phyloP scores from a whole-genome alignment of 2,888 invertebrate species.

The Epistrophe eligans region DNA sequence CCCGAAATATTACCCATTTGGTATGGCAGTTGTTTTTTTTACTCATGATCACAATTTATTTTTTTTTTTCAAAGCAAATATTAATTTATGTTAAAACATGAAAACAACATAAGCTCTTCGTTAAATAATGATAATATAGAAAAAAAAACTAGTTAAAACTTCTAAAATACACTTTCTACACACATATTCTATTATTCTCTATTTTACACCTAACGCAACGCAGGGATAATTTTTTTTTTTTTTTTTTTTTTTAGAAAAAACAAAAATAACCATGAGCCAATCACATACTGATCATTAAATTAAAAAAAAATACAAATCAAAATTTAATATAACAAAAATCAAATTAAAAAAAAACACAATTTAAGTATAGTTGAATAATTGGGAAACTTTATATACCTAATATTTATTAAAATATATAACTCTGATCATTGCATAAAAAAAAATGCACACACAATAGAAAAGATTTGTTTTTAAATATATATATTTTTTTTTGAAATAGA shows the following conservation, averaged over 20 bases:
- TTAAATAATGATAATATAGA: background rate
- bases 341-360: conserved; percentile 48
- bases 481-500: conserved; percentile 14
- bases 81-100: too few species aligned
- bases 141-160: background rate
- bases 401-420: conserved; percentile 45
- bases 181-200: conserved; percentile 9
- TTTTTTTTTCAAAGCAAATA: too few species aligned
- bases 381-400: background rate
- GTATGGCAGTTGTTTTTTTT: background rate
- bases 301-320: too few species aligned
- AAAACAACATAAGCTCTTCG: conserved; percentile 14
- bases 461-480: background rate
- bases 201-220: conserved; percentile 21
- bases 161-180: conserved; percentile 29
- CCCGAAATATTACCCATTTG: too few species aligned
- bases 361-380: conserved; percentile 22
- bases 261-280: conserved; percentile 65
- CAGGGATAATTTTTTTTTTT: conserved; percentile 27
- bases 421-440: conserved; percentile 71
- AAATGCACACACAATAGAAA: conserved; percentile 48
- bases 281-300: conserved; percentile 74
- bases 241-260: background rate
- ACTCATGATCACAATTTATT: too few species aligned
- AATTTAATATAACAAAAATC: conserved; percentile 37